Evolutionary conservation across 2,888 invertebrate species (phyloP), one percentile per base, ranked within the genome.

Genomic region (Tetragonula carbonaria): DNA sequence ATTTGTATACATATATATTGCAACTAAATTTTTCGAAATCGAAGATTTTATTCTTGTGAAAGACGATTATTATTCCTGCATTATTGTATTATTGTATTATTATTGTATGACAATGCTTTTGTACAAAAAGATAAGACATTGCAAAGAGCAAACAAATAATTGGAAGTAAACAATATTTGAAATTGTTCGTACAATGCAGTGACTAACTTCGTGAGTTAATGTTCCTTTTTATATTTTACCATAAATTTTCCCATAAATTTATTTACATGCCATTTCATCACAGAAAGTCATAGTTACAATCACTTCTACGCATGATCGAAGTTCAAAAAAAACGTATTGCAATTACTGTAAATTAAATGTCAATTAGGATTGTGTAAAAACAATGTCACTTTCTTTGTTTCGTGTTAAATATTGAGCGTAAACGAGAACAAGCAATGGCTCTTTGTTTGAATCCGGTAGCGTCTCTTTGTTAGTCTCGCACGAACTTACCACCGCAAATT

Each of bases 301-400:
- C 74, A 51, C 82, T 86, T 83, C 55, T 86, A 86, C 86, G 86
- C 86, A 86, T 86, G 86, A 86, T 80, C 86, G 73, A 50, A 50
- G 67, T 76, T 78, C 68, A 53, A 45, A 80, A 72, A 65, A 70
- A 84, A 76, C 72, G 33, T 86, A 78, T 75, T 78, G 86, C 86
- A 86, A 75, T 78, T 75, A 53, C 45, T 73, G 53, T 14, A 67
- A 86, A 78, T 71, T 75, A 53, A 78, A 72, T 70, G 33, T 65
- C 59, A 75, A 66, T 78, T 73, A 53, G 21, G 28, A 11, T 59
- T 21, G 50, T n/a, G 57, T n/a, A 59, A 68, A 78, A 76, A 73
- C 55, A 74, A 74, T 50, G 16, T 21, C 18, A 14, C 0, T 21
- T 14, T 62, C 82, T 82, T 82, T 82, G 84, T 84, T 66, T 73